Conservation (phyloP, 2,113 vertebrate genomes). For the Oncorhynchus masou region DNA sequence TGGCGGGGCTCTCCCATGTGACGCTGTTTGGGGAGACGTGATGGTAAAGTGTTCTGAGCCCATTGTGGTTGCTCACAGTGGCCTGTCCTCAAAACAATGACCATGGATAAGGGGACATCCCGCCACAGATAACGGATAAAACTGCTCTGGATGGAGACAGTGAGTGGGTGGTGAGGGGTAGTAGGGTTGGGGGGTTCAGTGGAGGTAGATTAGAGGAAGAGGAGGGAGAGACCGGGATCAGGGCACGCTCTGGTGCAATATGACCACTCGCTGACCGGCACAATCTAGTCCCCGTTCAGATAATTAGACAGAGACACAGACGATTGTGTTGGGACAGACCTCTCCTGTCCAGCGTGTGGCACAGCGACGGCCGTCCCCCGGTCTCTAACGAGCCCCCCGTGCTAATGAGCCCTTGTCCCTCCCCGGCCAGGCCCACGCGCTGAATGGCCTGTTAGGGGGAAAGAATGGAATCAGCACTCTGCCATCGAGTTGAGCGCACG, state of each 20-base stretch:
- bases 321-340: slow-evolving; percentile 80
- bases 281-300: slow-evolving; percentile 57
- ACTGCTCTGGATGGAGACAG: slow-evolving; percentile 66
- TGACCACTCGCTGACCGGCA: slow-evolving; percentile 77
- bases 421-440: slow-evolving; percentile 25
- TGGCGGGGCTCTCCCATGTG: slow-evolving; percentile 70
- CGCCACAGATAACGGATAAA: slow-evolving; percentile 93
- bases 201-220: slow-evolving; percentile 4
- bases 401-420: slow-evolving; percentile 60
- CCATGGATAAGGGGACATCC: slow-evolving; percentile 84
- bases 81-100: slow-evolving; percentile 88
- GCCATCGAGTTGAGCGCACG: slow-evolving; percentile 78
- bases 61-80: slow-evolving; percentile 97
- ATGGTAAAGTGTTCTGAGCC: slow-evolving; percentile 97
- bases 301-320: slow-evolving; percentile 90
- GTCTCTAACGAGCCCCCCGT: slow-evolving; percentile 49
- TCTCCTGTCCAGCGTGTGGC: slow-evolving; percentile 91
- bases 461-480: slow-evolving; percentile 82
- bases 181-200: slow-evolving; percentile 12
- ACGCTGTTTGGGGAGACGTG: slow-evolving; percentile 67
- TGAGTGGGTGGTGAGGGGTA: not conserved
- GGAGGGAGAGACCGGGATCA: slow-evolving; percentile 55
- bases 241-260: slow-evolving; percentile 78
- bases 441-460: slow-evolving; percentile 86
- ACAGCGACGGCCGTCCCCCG: slow-evolving; percentile 75